Base-by-base conservation (phyloP, 2,888 invertebrate species). In the Desoria tigrina region DNA sequence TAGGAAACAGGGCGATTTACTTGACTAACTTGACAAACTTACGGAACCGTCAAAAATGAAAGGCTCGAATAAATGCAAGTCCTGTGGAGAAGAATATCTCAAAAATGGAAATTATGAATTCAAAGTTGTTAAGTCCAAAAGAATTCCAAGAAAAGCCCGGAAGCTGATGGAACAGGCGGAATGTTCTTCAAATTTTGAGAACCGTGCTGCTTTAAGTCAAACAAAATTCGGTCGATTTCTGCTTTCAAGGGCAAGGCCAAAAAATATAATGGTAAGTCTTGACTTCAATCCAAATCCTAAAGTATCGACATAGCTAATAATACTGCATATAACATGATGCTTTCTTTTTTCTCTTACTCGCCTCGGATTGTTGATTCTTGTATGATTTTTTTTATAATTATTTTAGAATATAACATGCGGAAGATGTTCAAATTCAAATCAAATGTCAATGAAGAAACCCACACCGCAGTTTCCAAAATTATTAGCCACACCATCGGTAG, bases 221-320 rank as follows among this genome's bases (percentile, higher is more conserved):
- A 63, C 63, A 6, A 57, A 61, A 27, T 71, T 71, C 62, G 68
- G 68, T n/a, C 60, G 63, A 32, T 71, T 68, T 66, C 51, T 71
- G 11, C 9, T 62, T 26, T 53, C 66, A 53, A 21, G 66, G 23
- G 11, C 63, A 9, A 11, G 28, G 11, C 63, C 68, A 27, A 54
- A 24, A 7, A 71, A 71, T 57, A 26, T 42, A 7, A 27, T 68
- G 24, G 71, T 71, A 54, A 50, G 62, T 21, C 27, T 6, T 11
- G 23, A 24, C 7, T 21, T 18, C 6, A 23, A 37, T 50, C 16
- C 16, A 39, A 39, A 9, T 11, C 16, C 9, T 45, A 45, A 45
- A 45, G 45, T 16, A 45, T 45, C n/a, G n/a, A 45, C n/a, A n/a
- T n/a, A n/a, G n/a, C n/a, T n/a, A n/a, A n/a, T n/a, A n/a, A n/a